A percentile compares a stretch with the other conserved stretches of the same genome.
Conservation (phyloP, 2,113 vertebrate genomes). For the Neolamprologus toae region DNA sequence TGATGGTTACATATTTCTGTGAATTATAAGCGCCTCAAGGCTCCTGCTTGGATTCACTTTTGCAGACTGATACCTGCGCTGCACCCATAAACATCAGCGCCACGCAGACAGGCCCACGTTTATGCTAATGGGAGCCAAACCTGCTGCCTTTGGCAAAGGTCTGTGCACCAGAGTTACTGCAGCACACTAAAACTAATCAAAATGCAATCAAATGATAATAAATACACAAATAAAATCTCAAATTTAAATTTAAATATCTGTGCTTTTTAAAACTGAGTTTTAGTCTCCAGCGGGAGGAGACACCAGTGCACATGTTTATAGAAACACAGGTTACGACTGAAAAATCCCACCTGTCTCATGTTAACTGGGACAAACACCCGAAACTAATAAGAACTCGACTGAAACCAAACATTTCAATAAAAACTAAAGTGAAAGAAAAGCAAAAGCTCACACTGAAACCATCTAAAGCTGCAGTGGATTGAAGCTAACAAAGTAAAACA, state of each 20-base stretch:
- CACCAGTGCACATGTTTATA: not conserved
- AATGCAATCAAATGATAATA: not conserved
- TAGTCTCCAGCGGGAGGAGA: not conserved
- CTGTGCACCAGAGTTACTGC: not conserved
- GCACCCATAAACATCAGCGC: not conserved
- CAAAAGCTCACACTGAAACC: not conserved
- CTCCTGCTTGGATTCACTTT: not conserved
- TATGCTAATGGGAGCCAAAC: not conserved
- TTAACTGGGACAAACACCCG: accelerated
- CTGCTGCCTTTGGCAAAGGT: not conserved
- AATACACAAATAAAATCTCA: not conserved
- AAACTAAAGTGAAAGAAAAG: not conserved
- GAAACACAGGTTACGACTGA: not conserved
- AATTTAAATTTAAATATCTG: not conserved
- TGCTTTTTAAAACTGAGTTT: not conserved
- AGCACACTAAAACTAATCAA: not conserved
- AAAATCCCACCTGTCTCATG: not conserved
- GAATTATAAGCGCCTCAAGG: not conserved
- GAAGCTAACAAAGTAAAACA: not conserved
- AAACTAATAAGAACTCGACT: not conserved
- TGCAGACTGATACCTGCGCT: not conserved
- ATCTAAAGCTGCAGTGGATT: not conserved
- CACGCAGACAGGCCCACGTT: not conserved
- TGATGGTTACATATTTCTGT: not conserved
- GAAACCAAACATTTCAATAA: not conserved